Conservation (phyloP, 2,113 vertebrate species). For the Leuciscus idus region DNA sequence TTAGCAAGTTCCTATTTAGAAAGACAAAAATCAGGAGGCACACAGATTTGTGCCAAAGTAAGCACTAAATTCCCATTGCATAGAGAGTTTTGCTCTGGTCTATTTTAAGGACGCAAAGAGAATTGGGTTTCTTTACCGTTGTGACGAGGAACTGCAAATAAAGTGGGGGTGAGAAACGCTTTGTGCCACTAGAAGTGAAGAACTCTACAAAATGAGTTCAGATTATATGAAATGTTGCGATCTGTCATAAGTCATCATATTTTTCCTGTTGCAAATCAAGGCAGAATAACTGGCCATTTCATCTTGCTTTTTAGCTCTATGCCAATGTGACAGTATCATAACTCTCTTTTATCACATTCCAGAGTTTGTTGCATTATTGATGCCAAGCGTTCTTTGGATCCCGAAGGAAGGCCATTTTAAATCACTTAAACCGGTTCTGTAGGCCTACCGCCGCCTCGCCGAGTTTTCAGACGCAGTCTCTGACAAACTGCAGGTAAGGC, state of each 20-base stretch:
- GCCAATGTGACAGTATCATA: conserved; percentile 28
- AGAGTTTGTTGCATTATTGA: conserved; percentile 37
- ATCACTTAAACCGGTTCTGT: conserved; percentile 29
- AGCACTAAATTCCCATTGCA: not conserved
- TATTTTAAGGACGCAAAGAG: conserved; percentile 7
- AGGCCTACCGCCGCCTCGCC: not conserved
- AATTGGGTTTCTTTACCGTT: not conserved
- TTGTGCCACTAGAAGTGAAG: not conserved
- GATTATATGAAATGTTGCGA: not conserved
- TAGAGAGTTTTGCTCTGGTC: not conserved
- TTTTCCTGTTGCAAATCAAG: conserved; percentile 6
- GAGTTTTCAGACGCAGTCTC: conserved; percentile 24
- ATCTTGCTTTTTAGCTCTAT: conserved; percentile 19
- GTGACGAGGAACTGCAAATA: not conserved
- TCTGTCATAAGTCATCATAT: not conserved
- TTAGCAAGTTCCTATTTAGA: conserved; percentile 16
- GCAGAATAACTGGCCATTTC: conserved; percentile 3
- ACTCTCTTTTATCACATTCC: conserved; percentile 38
- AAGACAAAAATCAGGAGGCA: conserved; percentile 2
- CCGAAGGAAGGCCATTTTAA: conserved; percentile 20
- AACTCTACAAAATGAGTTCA: conserved; percentile 3
- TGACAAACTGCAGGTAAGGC: conserved; percentile 13
- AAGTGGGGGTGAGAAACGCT: not conserved
- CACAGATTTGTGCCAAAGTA: conserved; percentile 14
- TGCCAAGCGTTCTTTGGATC: conserved; percentile 6